A percentile compares a stretch with the other conserved stretches of the same genome.
Conservation (phyloP, 2,888 invertebrate species). For the Callimorpha dominula region DNA sequence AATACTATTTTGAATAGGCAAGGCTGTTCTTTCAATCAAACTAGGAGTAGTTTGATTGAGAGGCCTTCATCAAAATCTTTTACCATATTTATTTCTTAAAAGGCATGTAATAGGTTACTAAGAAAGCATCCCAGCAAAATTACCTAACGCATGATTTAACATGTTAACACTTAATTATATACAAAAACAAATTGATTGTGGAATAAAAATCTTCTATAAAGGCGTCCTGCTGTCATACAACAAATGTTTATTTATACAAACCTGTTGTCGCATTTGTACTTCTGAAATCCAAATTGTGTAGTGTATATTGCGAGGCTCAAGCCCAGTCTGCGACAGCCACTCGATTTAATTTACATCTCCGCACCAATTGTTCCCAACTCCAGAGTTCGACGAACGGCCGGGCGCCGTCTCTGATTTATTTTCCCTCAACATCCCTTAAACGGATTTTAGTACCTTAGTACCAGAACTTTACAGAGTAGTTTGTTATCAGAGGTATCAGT, state of each 20-base stretch:
- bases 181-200: not conserved
- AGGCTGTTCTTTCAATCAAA: not conserved
- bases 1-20: not conserved
- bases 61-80: not conserved
- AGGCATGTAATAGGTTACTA: not conserved
- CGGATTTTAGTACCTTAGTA: slow-evolving; percentile 77
- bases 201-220: not conserved
- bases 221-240: not conserved
- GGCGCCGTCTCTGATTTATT: slow-evolving; percentile 79
- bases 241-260: not conserved
- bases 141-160: not conserved
- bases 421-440: slow-evolving; percentile 76
- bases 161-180: not conserved
- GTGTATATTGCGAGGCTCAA: slow-evolving; percentile 48
- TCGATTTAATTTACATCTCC: slow-evolving; percentile 85
- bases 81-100: not conserved
- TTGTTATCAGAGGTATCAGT: slow-evolving; percentile 42
- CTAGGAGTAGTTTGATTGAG: not conserved
- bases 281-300: slow-evolving; percentile 31
- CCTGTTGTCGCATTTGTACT: slow-evolving; percentile 24
- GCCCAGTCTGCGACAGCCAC: slow-evolving; percentile 64
- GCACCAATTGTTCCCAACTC: slow-evolving; percentile 78
- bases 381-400: slow-evolving; percentile 77
- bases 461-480: slow-evolving; percentile 60
- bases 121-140: not conserved